Conservation (phyloP, 2,797 vertebrate species). For the Pithecia hirsuta region DNA sequence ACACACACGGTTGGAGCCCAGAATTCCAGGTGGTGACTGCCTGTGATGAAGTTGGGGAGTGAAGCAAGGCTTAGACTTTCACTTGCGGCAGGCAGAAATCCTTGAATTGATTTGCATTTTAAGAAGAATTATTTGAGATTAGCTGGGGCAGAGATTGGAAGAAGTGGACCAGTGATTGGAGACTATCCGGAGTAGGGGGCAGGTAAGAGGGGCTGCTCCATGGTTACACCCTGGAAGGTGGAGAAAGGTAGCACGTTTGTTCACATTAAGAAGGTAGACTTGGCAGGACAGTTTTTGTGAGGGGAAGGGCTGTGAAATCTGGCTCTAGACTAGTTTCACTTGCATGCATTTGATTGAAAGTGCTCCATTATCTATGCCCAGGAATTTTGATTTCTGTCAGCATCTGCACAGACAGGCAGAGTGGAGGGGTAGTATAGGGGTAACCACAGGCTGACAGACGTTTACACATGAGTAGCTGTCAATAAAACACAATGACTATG, state of each 20-base stretch:
- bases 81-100: background rate
- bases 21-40: background rate
- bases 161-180: background rate
- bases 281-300: background rate
- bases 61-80: background rate
- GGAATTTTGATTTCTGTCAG: background rate
- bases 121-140: background rate
- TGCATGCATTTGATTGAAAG: background rate
- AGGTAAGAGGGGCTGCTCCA: background rate
- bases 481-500: background rate
- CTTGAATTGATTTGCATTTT: background rate
- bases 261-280: background rate
- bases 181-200: background rate
- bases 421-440: background rate
- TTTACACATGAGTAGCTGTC: background rate
- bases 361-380: too few relatives aligned
- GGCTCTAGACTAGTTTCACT: background rate
- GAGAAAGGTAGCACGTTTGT: background rate
- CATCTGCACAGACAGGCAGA: background rate
- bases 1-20: too few relatives aligned
- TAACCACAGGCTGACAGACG: background rate
- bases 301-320: background rate
- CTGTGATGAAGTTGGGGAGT: background rate
- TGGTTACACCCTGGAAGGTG: too few relatives aligned
- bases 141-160: background rate